phyloP scores from a whole-genome alignment of 2,888 invertebrate genomes.

The Shargacucullia verbasci region DNA sequence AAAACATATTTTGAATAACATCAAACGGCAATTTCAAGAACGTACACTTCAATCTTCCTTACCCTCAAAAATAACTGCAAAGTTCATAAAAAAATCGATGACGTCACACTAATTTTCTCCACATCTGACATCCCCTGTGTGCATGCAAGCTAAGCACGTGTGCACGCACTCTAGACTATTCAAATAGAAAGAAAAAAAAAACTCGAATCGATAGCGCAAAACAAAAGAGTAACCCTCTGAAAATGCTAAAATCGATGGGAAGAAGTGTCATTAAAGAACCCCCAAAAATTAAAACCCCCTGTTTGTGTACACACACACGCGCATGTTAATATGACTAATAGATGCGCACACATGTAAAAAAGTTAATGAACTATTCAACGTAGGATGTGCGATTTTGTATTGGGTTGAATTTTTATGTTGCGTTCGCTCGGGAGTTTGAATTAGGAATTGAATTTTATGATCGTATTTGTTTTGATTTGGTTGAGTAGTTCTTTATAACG shows the following conservation, averaged over 20 bases:
- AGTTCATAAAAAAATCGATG: constrained; percentile 51
- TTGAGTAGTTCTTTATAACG: constrained; percentile 2
- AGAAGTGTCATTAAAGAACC: constrained; percentile 89
- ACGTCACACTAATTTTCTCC: constrained; percentile 58
- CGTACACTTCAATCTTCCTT: constrained; percentile 17
- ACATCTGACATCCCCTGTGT: constrained; percentile 57
- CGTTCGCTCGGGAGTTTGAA: constrained; percentile 39
- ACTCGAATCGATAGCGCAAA: constrained; percentile 80
- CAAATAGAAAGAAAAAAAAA: constrained; percentile 75
- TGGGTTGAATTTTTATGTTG: constrained; percentile 48
- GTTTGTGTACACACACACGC: constrained; percentile 72
- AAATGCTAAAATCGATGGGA: constrained; percentile 86
- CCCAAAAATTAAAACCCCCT: constrained; percentile 87
- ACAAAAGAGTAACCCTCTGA: constrained; percentile 87
- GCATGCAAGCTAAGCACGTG: constrained; percentile 70
- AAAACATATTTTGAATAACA: too few relatives aligned
- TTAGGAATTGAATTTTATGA: constrained; percentile 27
- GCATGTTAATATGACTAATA: constrained; percentile 65
- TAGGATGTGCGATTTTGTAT: constrained; percentile 59
- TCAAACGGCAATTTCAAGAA: constrained; percentile 8
- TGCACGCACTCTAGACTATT: constrained; percentile 70
- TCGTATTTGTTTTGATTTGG: constrained; percentile 35
- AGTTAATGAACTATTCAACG: constrained; percentile 61
- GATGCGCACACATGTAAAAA: constrained; percentile 66
- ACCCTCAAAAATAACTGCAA: constrained; percentile 9